Percentiles rank a stretch among this genome's conserved stretches.
These are phyloP conservation scores for Agriopis marginaria DNA, from an alignment of 2,888 invertebrate species.

Conservation along the genomic window DNA sequence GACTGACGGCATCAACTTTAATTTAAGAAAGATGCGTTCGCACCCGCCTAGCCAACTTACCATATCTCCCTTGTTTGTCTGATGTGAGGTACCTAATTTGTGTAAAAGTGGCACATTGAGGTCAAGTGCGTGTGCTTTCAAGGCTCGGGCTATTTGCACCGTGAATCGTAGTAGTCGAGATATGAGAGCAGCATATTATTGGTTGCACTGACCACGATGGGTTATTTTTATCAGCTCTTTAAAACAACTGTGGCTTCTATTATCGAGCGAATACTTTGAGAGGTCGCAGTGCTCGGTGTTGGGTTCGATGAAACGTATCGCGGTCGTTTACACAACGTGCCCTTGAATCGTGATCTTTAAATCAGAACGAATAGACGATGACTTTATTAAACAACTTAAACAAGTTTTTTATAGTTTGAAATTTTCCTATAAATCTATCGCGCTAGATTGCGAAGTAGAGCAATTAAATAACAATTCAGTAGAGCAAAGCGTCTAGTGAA, in stretches of 20 bases:
- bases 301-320: slow-evolving; percentile 49
- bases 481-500: slow-evolving; percentile 38
- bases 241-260: slow-evolving; percentile 42
- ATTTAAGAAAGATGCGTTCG: too few relatives aligned
- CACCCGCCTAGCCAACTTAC: too few relatives aligned
- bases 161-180: slow-evolving; percentile 52
- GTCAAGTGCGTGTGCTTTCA: slow-evolving; percentile 67
- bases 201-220: slow-evolving; percentile 62
- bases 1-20: too few relatives aligned
- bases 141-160: slow-evolving; percentile 59
- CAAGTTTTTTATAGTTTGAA: slow-evolving; percentile 22
- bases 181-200: slow-evolving; percentile 51
- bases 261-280: slow-evolving; percentile 36
- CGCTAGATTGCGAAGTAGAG: slow-evolving; percentile 21
- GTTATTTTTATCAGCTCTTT: slow-evolving; percentile 49
- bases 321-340: slow-evolving; percentile 52
- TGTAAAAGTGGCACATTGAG: slow-evolving; percentile 68
- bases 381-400: slow-evolving; percentile 12
- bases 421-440: slow-evolving; percentile 23
- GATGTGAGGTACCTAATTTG: not conserved
- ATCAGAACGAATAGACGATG: slow-evolving; percentile 24
- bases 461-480: slow-evolving; percentile 39
- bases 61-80: too few relatives aligned
- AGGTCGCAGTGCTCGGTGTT: slow-evolving; percentile 38
- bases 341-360: slow-evolving; percentile 43